Conservation (phyloP, 30 jellyfish, hydroid and myxozoan species). For the Aurelia sp. region DNA sequence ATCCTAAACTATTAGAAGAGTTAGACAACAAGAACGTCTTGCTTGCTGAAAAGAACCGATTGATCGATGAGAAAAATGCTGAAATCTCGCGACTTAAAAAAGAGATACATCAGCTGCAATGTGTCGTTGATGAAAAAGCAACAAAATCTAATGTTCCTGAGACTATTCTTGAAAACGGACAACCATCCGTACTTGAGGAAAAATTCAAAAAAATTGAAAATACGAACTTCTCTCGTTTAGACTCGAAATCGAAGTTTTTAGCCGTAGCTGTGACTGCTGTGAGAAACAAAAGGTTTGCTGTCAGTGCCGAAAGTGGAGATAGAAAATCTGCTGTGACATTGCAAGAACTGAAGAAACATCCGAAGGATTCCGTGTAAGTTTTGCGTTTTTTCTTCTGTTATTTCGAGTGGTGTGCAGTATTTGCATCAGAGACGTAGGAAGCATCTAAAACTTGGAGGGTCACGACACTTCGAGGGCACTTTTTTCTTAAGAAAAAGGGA, state of each 20-base stretch:
- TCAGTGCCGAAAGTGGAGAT: slow-evolving; percentile 93
- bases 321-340: slow-evolving; percentile 62
- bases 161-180: slow-evolving; percentile 48
- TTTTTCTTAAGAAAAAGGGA: too few species aligned
- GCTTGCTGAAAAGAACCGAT: slow-evolving; percentile 50
- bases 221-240: slow-evolving; percentile 49
- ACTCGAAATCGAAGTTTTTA: slow-evolving; percentile 63
- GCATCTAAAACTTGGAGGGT: too few species aligned
- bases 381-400: too few species aligned
- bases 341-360: slow-evolving; percentile 67
- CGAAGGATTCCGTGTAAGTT: slow-evolving; percentile 71
- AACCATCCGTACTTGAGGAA: slow-evolving; percentile 12
- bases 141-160: slow-evolving; percentile 10
- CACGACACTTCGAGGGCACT: too few species aligned
- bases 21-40: slow-evolving; percentile 56
- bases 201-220: slow-evolving; percentile 24
- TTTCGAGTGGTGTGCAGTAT: too few species aligned
- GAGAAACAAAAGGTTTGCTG: slow-evolving; percentile 87
- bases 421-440: too few species aligned
- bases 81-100: slow-evolving; percentile 66
- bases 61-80: slow-evolving; percentile 47
- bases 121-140: slow-evolving; percentile 83
- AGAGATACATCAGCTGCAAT: slow-evolving; percentile 79
- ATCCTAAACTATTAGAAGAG: slow-evolving; percentile 77
- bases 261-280: slow-evolving; percentile 75